Base-by-base conservation (phyloP, 23 tunicate species). In the Clavelina lepadiformis region DNA sequence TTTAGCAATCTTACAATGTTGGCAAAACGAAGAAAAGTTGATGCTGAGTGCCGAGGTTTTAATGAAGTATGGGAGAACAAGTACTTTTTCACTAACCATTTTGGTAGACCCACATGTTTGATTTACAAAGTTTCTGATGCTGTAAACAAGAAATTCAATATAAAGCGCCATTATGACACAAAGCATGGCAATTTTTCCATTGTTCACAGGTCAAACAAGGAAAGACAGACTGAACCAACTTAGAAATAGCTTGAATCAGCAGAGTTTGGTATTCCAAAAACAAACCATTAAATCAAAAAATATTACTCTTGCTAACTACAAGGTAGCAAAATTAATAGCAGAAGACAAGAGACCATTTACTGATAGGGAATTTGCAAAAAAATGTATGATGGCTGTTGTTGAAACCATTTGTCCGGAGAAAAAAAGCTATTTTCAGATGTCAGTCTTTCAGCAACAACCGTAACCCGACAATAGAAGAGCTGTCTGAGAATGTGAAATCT, bases 361-460 rank as follows among this genome's bases (percentile, higher is more conserved):
- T 46, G 91, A 82, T 62, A 83, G 84, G 21, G 91, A 82, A 47
- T 82, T 75, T 44, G 83, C 38, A 33, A 81, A 82, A 77, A 56
- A 76, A 67, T 82, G 91, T 38, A 35, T 82, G 69, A 76, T 82
- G 91, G 91, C 63, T 58, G 70, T 77, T 76, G 83, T 67, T 30
- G 83, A 82, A 82, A 58, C 51, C 61, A 31, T 76, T 21, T 67
- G 69, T 68, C 84, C 71, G 45, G 91, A 82, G 71, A 82, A 82
- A 68, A 76, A 82, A 62, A 82, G 36, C 0, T 28, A 56, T 73
- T 81, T 75, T 53, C 65, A 75, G 63, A 81, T 81, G 67, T 81
- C 55, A 64, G 89, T 77, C 61, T 82, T 82, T 82, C 91, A 3
- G 84, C 84, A 37, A 82, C 83, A 65, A 82, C 84, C 59, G 63